Evolutionary conservation across 2,113 vertebrate species (phyloP).

Genomic region (Ramphastos sulfuratus): DNA sequence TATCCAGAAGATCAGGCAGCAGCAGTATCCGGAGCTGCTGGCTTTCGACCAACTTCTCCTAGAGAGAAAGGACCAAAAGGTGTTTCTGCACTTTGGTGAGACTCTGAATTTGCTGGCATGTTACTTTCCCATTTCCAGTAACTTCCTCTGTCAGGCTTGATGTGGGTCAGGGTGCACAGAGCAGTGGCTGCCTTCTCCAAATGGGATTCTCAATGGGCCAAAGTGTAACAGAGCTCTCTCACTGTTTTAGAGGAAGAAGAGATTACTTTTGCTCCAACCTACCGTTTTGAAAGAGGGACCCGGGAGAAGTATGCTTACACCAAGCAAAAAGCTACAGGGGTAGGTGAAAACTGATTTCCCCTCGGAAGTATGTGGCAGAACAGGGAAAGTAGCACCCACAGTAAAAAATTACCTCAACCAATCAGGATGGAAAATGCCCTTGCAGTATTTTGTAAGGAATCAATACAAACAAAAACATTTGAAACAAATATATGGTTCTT

Average conservation of each 20-base stretch:
- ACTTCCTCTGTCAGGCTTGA: background rate
- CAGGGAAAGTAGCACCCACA: background rate
- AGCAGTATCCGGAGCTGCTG: constrained; percentile 91
- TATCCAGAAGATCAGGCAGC: constrained; percentile 93
- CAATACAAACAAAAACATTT: background rate
- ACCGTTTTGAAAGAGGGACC: constrained; percentile 92
- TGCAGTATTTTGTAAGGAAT: background rate
- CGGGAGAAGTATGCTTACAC: constrained; percentile 94
- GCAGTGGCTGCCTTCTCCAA: background rate
- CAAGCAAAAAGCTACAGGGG: constrained; percentile 96
- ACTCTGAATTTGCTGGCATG: background rate
- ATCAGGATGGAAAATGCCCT: too few species aligned
- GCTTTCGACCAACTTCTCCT: constrained; percentile 88
- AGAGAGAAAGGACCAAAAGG: constrained; percentile 85
- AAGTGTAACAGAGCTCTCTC: background rate
- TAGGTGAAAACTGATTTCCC: constrained; percentile 62
- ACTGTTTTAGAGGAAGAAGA: constrained; percentile 91
- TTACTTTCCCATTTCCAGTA: background rate
- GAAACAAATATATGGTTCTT: background rate
- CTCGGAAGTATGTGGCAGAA: background rate
- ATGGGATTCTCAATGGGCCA: background rate
- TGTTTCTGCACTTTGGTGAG: constrained; percentile 94
- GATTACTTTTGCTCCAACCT: constrained; percentile 94
- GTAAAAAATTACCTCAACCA: background rate
- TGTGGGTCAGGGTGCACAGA: background rate